Base-by-base conservation (phyloP, 2,113 vertebrate species). In the Cryptomyrus ogoouensis region DNA sequence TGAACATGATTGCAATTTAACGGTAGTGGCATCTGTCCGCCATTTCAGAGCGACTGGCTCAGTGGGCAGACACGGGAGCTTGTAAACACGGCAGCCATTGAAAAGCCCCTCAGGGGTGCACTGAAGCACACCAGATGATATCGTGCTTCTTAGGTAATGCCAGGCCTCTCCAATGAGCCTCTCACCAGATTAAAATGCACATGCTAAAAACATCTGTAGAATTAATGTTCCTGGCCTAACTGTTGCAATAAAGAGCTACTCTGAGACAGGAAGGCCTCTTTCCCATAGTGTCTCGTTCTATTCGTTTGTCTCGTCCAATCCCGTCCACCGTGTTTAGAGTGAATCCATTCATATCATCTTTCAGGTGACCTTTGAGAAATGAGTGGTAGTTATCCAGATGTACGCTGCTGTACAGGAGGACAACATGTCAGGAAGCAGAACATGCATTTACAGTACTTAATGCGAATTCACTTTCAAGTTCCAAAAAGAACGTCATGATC, bases 181-280 rank as follows among this genome's bases (percentile, higher is more conserved):
- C 83, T 85, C 74, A 80, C 74, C 35, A 80, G 74, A 80, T 17
- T 80, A 39, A 80, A 80, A 80, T 80, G 74, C 42, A 85, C 35
- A n/a, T 85, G 39, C 42, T 85, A 49, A 49, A 46, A 85, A 47
- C 83, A 47, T n/a, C 74, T 85, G 83, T 17, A 12, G n/a, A 49
- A 85, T 44, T 15, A 46, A 49, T 49, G 42, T 24, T 49, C 83
- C 83, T 85, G 83, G 83, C 13, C 8, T 24, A 85, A 42, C 44
- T 85, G 39, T 10, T 49, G 83, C 83, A 47, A 13, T 49, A 46
- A 85, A 49, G 17, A 27, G 83, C 80, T 83, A 13, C 62, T 42
- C 42, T 44, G 35, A 24, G 39, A 24, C 21, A 42, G 42, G 42
- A 83, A 46, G 35, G 35, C 83, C 44, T 47, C 42, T 84, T 21